Base-by-base conservation (phyloP, 2,888 invertebrate species). In the Blomia tropicalis region DNA sequence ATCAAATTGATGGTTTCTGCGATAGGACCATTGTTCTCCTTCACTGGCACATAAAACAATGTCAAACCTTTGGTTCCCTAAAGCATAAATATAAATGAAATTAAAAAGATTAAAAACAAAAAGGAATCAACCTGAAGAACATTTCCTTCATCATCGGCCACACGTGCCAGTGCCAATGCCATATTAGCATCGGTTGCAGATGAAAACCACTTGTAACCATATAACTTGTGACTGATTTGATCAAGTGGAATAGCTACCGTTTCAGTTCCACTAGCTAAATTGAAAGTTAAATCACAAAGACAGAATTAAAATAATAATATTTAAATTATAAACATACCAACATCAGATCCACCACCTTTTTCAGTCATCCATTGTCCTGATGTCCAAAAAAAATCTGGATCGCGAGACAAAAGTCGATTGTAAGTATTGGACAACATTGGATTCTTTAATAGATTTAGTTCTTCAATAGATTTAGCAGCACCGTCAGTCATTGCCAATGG, bases 341-440 rank as follows among this genome's bases (percentile, higher is more conserved):
- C 79, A 72, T 79, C 79, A 41, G 78, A 78, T 2, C 79, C 79
- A 32, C 79, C 79, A 66, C 71, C 70, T 66, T 75, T 73, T 68
- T 80, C 79, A 0, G 79, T 80, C 79, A 79, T 79, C 79, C 79
- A 79, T 69, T 79, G 79, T 1, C 79, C 79, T 61, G 77, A 78
- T n/a, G 79, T 79, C 79, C 79, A 79, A 67, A 79, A 78, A 36
- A 70, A 66, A 2, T 68, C 54, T 0, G 77, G 76, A 68, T 77
- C 71, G 36, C 76, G 69, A 7, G 73, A 72, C 0, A 73, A 76
- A 30, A 79, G 69, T 22, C 71, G 70, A 5, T 67, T 17, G 60
- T 63, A 72, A 4, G 70, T 69, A 11, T 65, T 59, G 14, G 66
- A 54, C 62, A 71, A 64, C 22, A 56, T 19, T 17, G 60, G 53